Percentiles rank a stretch among this genome's conserved stretches.
These are phyloP conservation scores for Antitype chi DNA, from an alignment of 2,888 invertebrate species.

Conservation along the genomic window DNA sequence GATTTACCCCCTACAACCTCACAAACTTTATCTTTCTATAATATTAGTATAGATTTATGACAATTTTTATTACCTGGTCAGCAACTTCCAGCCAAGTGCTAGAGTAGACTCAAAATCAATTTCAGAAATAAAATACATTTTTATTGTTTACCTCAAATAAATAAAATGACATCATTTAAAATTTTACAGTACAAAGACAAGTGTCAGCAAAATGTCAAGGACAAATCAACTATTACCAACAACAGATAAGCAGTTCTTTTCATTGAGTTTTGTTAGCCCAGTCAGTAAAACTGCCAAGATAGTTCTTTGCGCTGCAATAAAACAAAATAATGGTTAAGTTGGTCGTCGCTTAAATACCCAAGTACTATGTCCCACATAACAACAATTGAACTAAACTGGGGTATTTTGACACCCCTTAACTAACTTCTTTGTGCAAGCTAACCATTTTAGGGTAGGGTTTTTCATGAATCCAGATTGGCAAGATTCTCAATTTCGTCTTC, in stretches of 20 bases:
- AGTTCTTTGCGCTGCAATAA: constrained; percentile 90
- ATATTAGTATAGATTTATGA: no score
- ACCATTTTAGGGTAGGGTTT: not conserved
- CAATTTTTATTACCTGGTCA: not conserved
- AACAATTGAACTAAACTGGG: not conserved
- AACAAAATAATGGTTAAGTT: not conserved
- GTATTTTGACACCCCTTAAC: not conserved
- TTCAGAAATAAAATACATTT: constrained; percentile 20
- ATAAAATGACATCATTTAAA: constrained; percentile 37
- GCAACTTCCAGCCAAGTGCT: not conserved
- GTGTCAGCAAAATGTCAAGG: constrained; percentile 24
- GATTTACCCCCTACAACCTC: no score
- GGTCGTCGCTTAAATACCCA: not conserved
- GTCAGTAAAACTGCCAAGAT: constrained; percentile 91
- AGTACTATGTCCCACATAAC: not conserved
- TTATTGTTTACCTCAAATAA: constrained; percentile 35
- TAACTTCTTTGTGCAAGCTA: not conserved
- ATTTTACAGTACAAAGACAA: constrained; percentile 37
- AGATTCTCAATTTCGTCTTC: no score
- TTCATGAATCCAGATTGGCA: no score
- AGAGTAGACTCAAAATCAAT: constrained; percentile 8
- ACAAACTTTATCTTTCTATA: no score
- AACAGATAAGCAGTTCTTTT: constrained; percentile 13
- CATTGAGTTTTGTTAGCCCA: constrained; percentile 85
- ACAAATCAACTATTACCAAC: constrained; percentile 31